These are phyloP conservation scores for Argyrosomus japonicus DNA, from an alignment of 2,113 vertebrate species.

Conservation along the genomic window DNA sequence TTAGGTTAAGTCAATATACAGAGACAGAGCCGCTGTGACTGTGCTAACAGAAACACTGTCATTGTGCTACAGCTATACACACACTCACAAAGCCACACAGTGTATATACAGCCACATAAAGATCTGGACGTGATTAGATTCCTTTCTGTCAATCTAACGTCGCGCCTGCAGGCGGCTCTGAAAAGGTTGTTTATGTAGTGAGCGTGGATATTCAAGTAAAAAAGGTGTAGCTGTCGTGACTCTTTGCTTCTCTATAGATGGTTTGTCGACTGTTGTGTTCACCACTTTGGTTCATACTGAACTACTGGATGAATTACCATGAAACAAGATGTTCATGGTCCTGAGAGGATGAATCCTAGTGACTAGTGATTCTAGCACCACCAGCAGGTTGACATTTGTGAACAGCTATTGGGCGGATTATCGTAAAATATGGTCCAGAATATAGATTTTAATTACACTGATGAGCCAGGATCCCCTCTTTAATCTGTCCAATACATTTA, in stretches of 20 bases:
- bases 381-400: no score
- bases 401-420: no score
- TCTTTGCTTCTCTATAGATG: not conserved
- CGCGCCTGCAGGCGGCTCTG: not conserved
- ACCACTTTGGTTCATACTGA: no score
- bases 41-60: slow-evolving; percentile 14
- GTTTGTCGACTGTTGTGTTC: no score
- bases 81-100: not conserved
- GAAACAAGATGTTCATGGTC: no score
- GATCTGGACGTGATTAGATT: not conserved
- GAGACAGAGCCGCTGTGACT: not conserved
- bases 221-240: not conserved
- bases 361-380: no score
- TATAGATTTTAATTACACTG: no score
- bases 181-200: not conserved
- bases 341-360: no score
- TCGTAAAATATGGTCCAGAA: no score
- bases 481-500: no score
- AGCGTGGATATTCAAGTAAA: not conserved
- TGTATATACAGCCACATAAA: not conserved
- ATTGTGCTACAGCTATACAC: not conserved
- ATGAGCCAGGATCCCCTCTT: no score
- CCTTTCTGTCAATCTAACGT: not conserved
- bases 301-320: no score
- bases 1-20: slow-evolving; percentile 26